Conservation (phyloP, 2,797 vertebrate genomes). For the Epinephelus malabaricus region DNA sequence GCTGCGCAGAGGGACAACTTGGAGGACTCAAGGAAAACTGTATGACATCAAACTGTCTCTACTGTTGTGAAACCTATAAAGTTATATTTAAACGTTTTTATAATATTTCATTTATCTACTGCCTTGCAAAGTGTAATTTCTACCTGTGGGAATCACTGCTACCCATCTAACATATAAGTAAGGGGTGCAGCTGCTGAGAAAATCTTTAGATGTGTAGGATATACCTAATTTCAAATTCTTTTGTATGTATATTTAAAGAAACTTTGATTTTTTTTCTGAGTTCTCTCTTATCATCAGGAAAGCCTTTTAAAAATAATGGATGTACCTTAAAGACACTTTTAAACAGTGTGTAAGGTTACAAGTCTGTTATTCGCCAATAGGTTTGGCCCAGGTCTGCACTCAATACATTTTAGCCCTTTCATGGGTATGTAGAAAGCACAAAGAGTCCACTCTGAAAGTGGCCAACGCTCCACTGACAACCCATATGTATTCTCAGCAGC, state of each 20-base stretch:
- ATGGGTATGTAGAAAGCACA: constrained; percentile 52
- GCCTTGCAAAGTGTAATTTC: neutral
- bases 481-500: constrained; percentile 67
- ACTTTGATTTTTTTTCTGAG: neutral
- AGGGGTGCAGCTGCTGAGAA: neutral
- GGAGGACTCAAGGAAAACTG: neutral
- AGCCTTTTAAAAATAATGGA: neutral
- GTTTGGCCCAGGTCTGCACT: constrained; percentile 72
- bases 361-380: neutral
- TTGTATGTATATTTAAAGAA: neutral
- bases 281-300: neutral
- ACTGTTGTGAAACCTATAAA: neutral
- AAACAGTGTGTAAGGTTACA: neutral
- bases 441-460: constrained; percentile 39
- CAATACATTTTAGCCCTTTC: constrained; percentile 77
- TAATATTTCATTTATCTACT: neutral
- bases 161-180: neutral
- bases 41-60: constrained; percentile 15
- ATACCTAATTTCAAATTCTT: neutral
- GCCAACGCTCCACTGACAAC: constrained; percentile 28
- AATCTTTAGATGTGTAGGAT: neutral
- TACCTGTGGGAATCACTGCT: neutral
- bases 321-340: constrained; percentile 4
- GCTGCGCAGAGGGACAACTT: neutral
- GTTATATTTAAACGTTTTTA: neutral